Base-by-base conservation (phyloP, 2,113 vertebrate species). In the Chamaetylas fuelleborni region DNA sequence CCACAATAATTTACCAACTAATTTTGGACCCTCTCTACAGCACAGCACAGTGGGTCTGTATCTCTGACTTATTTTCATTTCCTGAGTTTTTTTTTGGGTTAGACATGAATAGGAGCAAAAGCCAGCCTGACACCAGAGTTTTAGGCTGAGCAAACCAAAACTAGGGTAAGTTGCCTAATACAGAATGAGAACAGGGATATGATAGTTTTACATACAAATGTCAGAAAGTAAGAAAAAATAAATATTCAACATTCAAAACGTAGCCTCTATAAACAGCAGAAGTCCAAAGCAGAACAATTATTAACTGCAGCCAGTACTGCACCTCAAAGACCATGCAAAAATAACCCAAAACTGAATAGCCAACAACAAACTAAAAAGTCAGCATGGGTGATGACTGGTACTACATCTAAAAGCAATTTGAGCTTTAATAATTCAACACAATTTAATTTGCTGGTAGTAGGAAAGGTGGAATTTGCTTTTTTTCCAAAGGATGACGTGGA, bases 381-480 rank as follows among this genome's bases (percentile, higher is more conserved):
- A 53, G 14, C 67, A 61, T 69, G 76, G 31, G 8, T 9, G 19
- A 45, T 2, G 2, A 43, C 1, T 9, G 1, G 26, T 18, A 29
- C 31, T 17, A 36, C 2, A 17, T 53, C 86, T 47, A 53, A 60
- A 82, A 77, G 38, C 36, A 64, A 74, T 26, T 4, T 50, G 19
- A 86, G 58, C 88, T 84, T 94, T n/a, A 96, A 78, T 86, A 94
- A 95, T 93, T 78, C 48, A 93, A 71, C 18, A 47, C n/a, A 76
- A 65, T 74, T 94, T 86, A 83, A 94, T 90, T 66, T 72, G 78
- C 67, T 62, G 60, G 26, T 38, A 22, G 53, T 33, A 71, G 78
- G 74, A 67, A 96, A 90, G 92, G 92, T 81, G 92, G 79, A 73
- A 31, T 88, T 84, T 62, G 34, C 10, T 58, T 81, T 34, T 34